Base-by-base conservation (phyloP, 2,888 invertebrate species). In the Mesorhabditis sp. region DNA sequence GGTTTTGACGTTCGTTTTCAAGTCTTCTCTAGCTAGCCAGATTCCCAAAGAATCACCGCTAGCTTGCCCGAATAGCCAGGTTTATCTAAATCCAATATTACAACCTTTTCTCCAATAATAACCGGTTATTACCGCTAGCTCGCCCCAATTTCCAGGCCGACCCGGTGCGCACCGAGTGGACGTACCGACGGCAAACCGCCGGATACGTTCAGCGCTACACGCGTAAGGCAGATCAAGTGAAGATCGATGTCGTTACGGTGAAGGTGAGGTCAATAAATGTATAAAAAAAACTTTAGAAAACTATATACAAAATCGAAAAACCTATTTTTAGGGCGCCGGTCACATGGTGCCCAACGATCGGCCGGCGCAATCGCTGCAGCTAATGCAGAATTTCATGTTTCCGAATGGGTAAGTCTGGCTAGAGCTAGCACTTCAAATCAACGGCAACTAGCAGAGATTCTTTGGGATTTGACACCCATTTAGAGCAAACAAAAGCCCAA, bases 1-100 rank as follows among this genome's bases (percentile, higher is more conserved):
- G 45, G 62, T 7, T 67, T 76, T 50, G 58, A 50, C n/a, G 58
- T 50, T 10, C 7, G 58, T 28, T 28, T 28, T 28, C 28, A 28
- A 28, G 28, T 28, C 28, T 28, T 28, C 28, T 28, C 58, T 10
- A 50, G 58, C 7, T 13, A n/a, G 7, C 7, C 58, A 50, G 58
- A 13, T 13, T 10, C n/a, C 10, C n/a, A 50, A 50, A 50, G 58
- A 50, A 13, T 50, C 58, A 50, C 58, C n/a, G 58, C 7, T 13
- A 50, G 7, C 58, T 50, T 50, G 7, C n/a, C 58, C 58, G n/a
- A n/a, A 50, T n/a, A 50, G 1, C 58, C n/a, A 28, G 28, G 28
- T 28, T 28, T 28, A 28, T 28, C 28, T 28, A 28, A 28, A 28
- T 28, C 28, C 28, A 28, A 28, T 28, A 28, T 28, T 28, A 28